phyloP scores from a whole-genome alignment of 2,113 vertebrate genomes.

The Tetrao urogallus region DNA sequence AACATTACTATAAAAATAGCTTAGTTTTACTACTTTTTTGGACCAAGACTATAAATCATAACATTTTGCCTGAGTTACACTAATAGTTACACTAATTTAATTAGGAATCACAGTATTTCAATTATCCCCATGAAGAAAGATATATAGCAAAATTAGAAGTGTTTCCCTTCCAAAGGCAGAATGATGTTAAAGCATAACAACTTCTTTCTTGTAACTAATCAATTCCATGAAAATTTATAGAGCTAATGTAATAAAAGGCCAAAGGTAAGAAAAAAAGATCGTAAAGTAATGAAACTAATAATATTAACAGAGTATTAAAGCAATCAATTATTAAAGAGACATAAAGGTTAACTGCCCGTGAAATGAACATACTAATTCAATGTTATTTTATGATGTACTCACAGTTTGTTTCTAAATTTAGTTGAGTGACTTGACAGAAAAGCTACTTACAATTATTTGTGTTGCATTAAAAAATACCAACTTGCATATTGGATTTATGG shows the following conservation, averaged over 20 bases:
- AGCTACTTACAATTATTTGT: background rate
- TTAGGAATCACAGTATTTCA: conserved; percentile 1
- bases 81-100: conserved; percentile 17
- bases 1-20: background rate
- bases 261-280: conserved; percentile 36
- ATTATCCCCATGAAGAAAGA: conserved; percentile 5
- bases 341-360: conserved; percentile 58
- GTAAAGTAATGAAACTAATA: conserved; percentile 63
- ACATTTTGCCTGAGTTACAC: background rate
- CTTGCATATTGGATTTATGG: background rate
- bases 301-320: conserved; percentile 52
- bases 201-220: conserved; percentile 43
- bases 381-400: conserved; percentile 34
- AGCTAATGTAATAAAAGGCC: conserved; percentile 38
- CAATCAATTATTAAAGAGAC: conserved; percentile 51
- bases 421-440: conserved; percentile 6
- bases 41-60: conserved; percentile 7
- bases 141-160: background rate
- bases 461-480: background rate
- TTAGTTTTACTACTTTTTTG: background rate
- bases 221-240: conserved; percentile 51
- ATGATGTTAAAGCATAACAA: background rate
- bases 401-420: conserved; percentile 41
- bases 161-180: conserved; percentile 12
- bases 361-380: conserved; percentile 65